Percentiles rank a stretch among this genome's conserved stretches.
phyloP scores from a whole-genome alignment of 2,888 invertebrate species.

The Dynastes tityus region DNA sequence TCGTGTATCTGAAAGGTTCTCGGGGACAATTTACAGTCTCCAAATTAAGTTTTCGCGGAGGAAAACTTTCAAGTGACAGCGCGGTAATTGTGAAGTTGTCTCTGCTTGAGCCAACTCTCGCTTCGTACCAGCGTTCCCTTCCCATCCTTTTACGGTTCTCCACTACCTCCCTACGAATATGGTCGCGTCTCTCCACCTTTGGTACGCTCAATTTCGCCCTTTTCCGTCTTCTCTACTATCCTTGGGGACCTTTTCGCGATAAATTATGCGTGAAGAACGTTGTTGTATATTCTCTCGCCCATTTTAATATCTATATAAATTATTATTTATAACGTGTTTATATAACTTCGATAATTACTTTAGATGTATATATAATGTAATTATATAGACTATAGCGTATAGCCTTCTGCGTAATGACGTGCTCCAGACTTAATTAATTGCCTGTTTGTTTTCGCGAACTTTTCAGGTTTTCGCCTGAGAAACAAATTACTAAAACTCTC shows the following conservation, averaged over 20 bases:
- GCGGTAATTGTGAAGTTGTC: slow-evolving; percentile 65
- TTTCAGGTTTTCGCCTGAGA: slow-evolving; percentile 37
- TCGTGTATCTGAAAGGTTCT: slow-evolving; percentile 63
- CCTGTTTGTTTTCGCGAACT: slow-evolving; percentile 44
- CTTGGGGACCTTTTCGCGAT: slow-evolving; percentile 39
- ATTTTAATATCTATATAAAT: slow-evolving; percentile 58
- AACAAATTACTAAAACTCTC: slow-evolving; percentile 41
- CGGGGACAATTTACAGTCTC: slow-evolving; percentile 64
- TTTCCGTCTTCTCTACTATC: slow-evolving; percentile 8
- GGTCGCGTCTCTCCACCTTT: slow-evolving; percentile 11
- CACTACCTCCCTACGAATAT: slow-evolving; percentile 9
- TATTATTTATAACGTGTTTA: slow-evolving; percentile 61
- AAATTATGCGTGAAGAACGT: slow-evolving; percentile 58
- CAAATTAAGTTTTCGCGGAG: slow-evolving; percentile 63
- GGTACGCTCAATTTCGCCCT: background rate
- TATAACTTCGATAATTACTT: slow-evolving; percentile 59
- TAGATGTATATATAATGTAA: background rate
- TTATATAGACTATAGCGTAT: slow-evolving; percentile 51
- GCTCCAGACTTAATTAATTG: slow-evolving; percentile 59
- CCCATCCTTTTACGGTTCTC: slow-evolving; percentile 6
- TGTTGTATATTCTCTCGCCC: slow-evolving; percentile 54
- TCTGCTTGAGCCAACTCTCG: slow-evolving; percentile 53
- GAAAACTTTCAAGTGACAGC: slow-evolving; percentile 64
- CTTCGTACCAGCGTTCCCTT: slow-evolving; percentile 21
- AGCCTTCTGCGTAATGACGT: slow-evolving; percentile 54